Conservation (phyloP, 1,140 invertebrate genomes). For the Atta colombica region DNA sequence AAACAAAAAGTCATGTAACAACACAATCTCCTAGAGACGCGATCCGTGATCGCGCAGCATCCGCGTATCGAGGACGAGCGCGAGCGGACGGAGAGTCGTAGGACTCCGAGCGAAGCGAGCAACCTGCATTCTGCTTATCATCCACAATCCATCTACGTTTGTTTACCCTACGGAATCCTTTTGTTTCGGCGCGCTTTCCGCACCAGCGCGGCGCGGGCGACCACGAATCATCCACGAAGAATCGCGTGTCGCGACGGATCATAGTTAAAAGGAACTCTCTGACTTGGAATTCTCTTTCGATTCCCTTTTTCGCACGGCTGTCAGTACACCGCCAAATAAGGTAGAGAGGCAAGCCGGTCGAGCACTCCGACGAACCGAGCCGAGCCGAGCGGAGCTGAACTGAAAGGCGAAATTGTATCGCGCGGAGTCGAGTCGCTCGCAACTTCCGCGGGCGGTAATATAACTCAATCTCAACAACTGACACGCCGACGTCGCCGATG, state of each 20-base stretch:
- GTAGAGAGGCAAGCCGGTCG: conserved; percentile 20
- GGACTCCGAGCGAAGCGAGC: neutral
- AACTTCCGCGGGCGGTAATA: neutral
- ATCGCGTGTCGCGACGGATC: neutral
- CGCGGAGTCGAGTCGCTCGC: neutral
- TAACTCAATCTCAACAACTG: neutral
- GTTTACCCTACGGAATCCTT: conserved; percentile 30
- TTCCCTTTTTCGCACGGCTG: conserved; percentile 60
- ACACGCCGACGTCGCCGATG: neutral
- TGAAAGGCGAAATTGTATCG: neutral
- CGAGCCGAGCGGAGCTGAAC: neutral
- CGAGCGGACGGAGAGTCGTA: neutral
- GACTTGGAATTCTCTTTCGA: conserved; percentile 29
- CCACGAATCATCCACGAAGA: neutral
- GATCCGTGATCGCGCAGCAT: neutral
- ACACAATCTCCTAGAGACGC: neutral
- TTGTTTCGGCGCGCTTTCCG: conserved; percentile 54
- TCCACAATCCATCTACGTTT: conserved; percentile 8
- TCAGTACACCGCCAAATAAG: conserved; percentile 69
- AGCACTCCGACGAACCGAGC: no score
- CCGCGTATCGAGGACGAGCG: conserved; percentile 20
- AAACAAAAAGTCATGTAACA: conserved; percentile 4
- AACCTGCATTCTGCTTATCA: no score
- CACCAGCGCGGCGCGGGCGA: neutral
- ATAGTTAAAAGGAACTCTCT: conserved; percentile 7